These are phyloP conservation scores for Dicerorhinus sumatrensis DNA, from an alignment of 2,113 vertebrate genomes.

Conservation along the genomic window DNA sequence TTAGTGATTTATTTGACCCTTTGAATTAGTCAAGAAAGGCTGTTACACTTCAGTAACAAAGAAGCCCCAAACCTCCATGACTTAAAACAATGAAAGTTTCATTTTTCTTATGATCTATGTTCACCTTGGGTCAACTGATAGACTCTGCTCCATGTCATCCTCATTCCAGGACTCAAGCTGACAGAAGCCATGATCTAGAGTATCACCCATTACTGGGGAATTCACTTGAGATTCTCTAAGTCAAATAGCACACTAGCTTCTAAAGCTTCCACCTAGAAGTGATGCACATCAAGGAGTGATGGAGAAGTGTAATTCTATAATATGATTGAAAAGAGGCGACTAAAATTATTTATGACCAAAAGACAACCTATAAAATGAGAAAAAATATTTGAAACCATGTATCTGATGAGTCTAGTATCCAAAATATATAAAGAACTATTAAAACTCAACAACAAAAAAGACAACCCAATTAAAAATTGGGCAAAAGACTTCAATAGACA, in stretches of 20 bases:
- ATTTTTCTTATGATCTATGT: not conserved
- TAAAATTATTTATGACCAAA: slow-evolving; percentile 21
- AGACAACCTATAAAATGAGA: not conserved
- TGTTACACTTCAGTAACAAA: not conserved
- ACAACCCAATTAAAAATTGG: not conserved
- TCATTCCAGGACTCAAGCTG: not conserved
- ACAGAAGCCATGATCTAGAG: not conserved
- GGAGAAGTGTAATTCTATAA: not conserved
- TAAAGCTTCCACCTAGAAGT: not conserved
- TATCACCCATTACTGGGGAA: not conserved
- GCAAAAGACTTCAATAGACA: not conserved
- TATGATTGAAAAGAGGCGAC: not conserved
- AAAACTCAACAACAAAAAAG: slow-evolving; percentile 41
- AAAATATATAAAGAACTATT: not conserved
- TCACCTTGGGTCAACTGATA: not conserved
- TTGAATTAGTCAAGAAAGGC: not conserved
- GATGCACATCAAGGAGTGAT: not conserved
- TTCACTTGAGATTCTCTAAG: not conserved
- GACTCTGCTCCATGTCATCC: not conserved
- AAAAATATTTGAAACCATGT: not conserved
- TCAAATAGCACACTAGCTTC: not conserved
- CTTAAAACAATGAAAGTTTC: not conserved
- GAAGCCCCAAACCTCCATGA: not conserved
- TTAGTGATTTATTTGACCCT: not conserved
- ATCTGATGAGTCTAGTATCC: not conserved